A percentile compares a stretch with the other conserved stretches of the same genome.
phyloP scores from a whole-genome alignment of 2,888 invertebrate genomes.

The Galeruca laticollis region DNA sequence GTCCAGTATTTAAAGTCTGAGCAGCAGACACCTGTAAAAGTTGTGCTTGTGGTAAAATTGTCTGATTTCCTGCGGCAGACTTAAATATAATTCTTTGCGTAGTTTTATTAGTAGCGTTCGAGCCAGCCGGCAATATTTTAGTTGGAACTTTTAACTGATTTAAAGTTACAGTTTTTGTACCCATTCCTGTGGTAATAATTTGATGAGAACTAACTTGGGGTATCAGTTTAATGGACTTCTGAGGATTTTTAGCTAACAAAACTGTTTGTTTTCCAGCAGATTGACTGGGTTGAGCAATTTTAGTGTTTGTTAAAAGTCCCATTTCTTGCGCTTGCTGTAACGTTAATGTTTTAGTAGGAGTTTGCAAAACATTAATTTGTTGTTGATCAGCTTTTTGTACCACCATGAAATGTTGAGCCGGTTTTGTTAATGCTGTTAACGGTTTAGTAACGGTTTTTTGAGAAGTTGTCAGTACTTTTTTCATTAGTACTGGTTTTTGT shows the following conservation, averaged over 20 bases:
- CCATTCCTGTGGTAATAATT: slow-evolving; percentile 57
- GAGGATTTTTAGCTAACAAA: slow-evolving; percentile 60
- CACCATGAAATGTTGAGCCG: slow-evolving; percentile 57
- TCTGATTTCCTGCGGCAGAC: slow-evolving; percentile 60
- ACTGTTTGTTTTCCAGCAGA: slow-evolving; percentile 67
- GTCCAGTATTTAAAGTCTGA: slow-evolving; percentile 65
- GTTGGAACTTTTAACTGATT: slow-evolving; percentile 74
- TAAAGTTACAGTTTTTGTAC: slow-evolving; percentile 64
- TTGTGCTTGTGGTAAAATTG: slow-evolving; percentile 65
- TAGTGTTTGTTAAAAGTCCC: slow-evolving; percentile 70
- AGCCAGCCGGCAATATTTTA: slow-evolving; percentile 76
- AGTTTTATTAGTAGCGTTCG: slow-evolving; percentile 67
- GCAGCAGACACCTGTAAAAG: slow-evolving; percentile 62
- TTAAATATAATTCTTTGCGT: slow-evolving; percentile 71
- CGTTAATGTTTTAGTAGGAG: slow-evolving; percentile 73
- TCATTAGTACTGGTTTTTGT: slow-evolving; percentile 64
- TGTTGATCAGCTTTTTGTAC: slow-evolving; percentile 58
- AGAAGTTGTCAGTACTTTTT: slow-evolving; percentile 58
- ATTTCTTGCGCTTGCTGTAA: slow-evolving; percentile 75
- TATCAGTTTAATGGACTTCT: slow-evolving; percentile 63
- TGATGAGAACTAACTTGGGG: slow-evolving; percentile 54
- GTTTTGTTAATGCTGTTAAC: slow-evolving; percentile 51
- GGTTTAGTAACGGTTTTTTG: slow-evolving; percentile 56
- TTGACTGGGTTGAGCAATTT: slow-evolving; percentile 63
- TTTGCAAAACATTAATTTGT: slow-evolving; percentile 55